A percentile compares a stretch with the other conserved stretches of the same genome.
These are phyloP conservation scores for Pteronotus mesoamericanus DNA, from an alignment of 2,797 vertebrate species.

Conservation along the genomic window DNA sequence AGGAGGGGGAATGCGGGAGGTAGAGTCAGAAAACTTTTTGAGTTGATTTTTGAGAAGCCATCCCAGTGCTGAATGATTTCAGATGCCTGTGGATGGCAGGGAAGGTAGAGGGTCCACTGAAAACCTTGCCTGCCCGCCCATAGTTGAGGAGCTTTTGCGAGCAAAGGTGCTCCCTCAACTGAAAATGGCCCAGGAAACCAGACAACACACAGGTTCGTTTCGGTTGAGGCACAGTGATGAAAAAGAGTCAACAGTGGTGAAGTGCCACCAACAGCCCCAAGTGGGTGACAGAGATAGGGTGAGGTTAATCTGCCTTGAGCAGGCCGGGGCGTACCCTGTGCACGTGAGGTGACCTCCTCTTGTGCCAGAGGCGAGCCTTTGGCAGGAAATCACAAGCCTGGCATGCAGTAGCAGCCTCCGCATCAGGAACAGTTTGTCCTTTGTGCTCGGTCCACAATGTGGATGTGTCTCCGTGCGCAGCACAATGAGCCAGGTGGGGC, in stretches of 20 bases:
- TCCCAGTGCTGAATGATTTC: too few relatives aligned
- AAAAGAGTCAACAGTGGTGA: not conserved
- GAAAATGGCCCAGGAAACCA: not conserved
- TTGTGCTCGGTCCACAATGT: fast-evolving
- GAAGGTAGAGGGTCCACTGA: not conserved
- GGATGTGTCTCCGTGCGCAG: too few relatives aligned
- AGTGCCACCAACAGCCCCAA: not conserved
- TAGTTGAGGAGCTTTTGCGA: not conserved
- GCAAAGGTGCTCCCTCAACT: not conserved
- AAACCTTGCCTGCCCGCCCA: not conserved
- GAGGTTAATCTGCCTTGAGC: not conserved
- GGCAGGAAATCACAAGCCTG: too few relatives aligned
- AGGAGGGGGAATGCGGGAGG: not conserved
- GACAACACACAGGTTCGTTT: not conserved
- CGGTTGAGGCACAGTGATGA: not conserved
- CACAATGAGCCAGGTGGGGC: not conserved
- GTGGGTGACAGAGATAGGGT: not conserved
- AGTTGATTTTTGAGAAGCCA: not conserved
- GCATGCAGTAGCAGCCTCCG: not conserved
- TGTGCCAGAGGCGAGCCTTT: not conserved
- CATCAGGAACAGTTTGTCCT: not conserved
- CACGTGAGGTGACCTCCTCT: not conserved
- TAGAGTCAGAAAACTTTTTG: not conserved
- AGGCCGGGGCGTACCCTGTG: not conserved
- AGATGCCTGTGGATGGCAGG: not conserved